Percentiles rank a stretch among this genome's conserved stretches.
Evolutionary conservation across 2,113 vertebrate species (phyloP).

Genomic region (Synodontis membranacea): DNA sequence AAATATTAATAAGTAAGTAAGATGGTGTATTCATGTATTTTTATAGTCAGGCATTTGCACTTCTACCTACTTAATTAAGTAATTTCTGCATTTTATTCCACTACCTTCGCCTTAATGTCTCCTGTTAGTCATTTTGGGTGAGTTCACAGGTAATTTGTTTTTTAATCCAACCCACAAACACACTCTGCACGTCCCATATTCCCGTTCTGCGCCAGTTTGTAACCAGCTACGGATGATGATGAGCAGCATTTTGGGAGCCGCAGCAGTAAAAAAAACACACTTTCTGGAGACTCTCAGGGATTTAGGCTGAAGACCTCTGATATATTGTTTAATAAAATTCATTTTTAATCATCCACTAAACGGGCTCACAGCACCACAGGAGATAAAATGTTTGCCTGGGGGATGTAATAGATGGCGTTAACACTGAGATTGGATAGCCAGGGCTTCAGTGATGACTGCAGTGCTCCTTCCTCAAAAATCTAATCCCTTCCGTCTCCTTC

Average conservation of each 20-base stretch:
- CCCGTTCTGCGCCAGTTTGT: neutral
- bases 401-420: conserved; percentile 36
- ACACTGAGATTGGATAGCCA: conserved; percentile 24
- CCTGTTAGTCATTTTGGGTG: neutral
- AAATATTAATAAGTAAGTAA: neutral
- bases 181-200: neutral
- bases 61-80: neutral
- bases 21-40: neutral
- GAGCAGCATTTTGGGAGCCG: neutral
- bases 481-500: conserved; percentile 16
- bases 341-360: conserved; percentile 40
- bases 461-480: conserved; percentile 29
- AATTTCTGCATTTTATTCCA: neutral
- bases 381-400: conserved; percentile 36
- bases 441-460: conserved; percentile 38
- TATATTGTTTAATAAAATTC: conserved; percentile 44
- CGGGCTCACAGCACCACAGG: conserved; percentile 25
- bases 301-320: conserved; percentile 15
- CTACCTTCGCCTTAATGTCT: neutral
- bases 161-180: neutral
- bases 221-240: neutral
- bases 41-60: neutral
- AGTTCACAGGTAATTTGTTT: neutral
- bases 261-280: neutral
- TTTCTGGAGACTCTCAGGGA: neutral